Evolutionary conservation across 1,140 invertebrate genomes (phyloP), one percentile per base, ranked within the genome.

Genomic region (Helicoverpa zea): DNA sequence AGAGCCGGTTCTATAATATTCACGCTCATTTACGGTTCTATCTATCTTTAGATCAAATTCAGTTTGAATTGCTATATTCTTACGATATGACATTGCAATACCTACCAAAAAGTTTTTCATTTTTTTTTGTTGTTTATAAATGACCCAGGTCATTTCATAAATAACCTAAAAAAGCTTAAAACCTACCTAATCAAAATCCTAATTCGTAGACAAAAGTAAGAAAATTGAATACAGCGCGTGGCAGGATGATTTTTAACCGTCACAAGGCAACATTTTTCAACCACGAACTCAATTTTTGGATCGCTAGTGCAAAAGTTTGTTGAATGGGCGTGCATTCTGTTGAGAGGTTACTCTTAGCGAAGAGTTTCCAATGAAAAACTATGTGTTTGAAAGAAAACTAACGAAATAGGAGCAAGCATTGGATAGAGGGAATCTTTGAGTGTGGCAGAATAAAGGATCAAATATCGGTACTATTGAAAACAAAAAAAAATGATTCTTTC

Each of bases 231-330:
- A 29, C 13, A 43, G 9, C 9, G 11, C n/a, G 35, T n/a, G 5
- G 63, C 63, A 18, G 35, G 4, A 47, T 43, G 47, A 66, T 66
- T 66, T 49, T 49, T 66, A 66, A 66, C 63, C 49, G 63, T 66
- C 63, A 66, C 63, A 49, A 18, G 4, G 35, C 13, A 30, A 49
- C 35, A 66, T 66, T 66, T 66, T 66, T 66, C 63, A 66, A 9
- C 63, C 30, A 18, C n/a, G 16, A 47, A 66, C 63, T 66, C 63
- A 23, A 66, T 66, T 66, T 66, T 66, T 23, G 63, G 63, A 2
- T 18, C 63, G 35, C 47, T 66, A 47, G 63, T 66, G 63, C 18
- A 49, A 66, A 66, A 66, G 63, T 66, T n/a, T 18, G 43, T 23
- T 66, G 58, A 59, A 59, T 29, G 29, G 58, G 13, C 23, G 23